phyloP scores from a whole-genome alignment of 2,797 vertebrate species.

The Macropodus opercularis region DNA sequence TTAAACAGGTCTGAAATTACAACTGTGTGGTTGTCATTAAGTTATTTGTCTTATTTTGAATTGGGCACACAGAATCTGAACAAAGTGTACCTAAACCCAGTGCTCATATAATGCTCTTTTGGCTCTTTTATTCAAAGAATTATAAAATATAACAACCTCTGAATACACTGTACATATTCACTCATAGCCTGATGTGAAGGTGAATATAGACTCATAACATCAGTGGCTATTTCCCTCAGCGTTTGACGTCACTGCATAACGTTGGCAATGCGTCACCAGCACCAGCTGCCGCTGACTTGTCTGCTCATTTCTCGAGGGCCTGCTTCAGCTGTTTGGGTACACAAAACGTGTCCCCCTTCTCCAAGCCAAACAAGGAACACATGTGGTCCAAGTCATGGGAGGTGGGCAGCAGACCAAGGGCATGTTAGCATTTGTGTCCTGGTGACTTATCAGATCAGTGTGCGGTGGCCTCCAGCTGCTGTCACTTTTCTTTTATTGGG shows the following conservation, averaged over 20 bases:
- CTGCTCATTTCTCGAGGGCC: constrained; percentile 56
- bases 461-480: constrained; percentile 17
- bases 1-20: constrained; percentile 36
- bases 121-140: constrained; percentile 2
- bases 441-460: constrained; percentile 54
- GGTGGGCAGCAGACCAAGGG: constrained; percentile 55
- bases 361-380: constrained; percentile 73
- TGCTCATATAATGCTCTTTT: constrained; percentile 1
- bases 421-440: constrained; percentile 55
- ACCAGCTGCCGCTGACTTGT: constrained; percentile 73
- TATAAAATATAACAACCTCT: not conserved
- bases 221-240: constrained; percentile 45
- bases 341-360: constrained; percentile 63
- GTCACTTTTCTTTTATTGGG: constrained; percentile 45
- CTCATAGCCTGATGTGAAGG: constrained; percentile 33
- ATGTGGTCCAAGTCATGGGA: constrained; percentile 69
- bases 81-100: constrained; percentile 31
- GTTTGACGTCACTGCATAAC: constrained; percentile 70
- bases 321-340: constrained; percentile 76
- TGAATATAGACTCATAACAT: constrained; percentile 58
- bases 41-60: constrained; percentile 26
- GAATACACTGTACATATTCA: constrained; percentile 17
- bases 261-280: constrained; percentile 67
- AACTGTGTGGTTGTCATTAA: constrained; percentile 28
- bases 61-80: constrained; percentile 24